Evolutionary conservation across 2,888 invertebrate genomes (phyloP), one percentile per base, ranked within the genome.

Genomic region (Dendrolimus houi): DNA sequence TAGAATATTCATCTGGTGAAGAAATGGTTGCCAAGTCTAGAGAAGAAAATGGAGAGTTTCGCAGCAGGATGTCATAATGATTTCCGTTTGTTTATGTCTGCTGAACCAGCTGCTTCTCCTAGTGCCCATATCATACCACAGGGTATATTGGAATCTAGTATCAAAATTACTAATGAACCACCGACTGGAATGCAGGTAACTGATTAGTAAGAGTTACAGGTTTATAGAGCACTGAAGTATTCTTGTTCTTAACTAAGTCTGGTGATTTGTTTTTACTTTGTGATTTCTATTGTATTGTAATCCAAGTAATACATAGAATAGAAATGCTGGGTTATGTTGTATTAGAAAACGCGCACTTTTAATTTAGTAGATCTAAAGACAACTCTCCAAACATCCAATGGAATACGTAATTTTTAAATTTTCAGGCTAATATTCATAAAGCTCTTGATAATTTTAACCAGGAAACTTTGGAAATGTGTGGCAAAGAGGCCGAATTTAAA

Each of bases 111-210:
- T 0, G 95, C 96, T 8, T 95, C 96, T 0, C 92, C 97, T 0
- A 93, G 96, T 1, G 95, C 96, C 7, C 98, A 98, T 75, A 98
- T 98, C 62, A 98, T 99, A 67, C 99, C 99, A 8, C 96, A 97
- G 92, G 98, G 98, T 0, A 97, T 99, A 61, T 85, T 99, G 56
- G 98, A 99, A 81, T 96, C 97, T 0, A 97, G 98, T 12, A 98
- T 99, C 67, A 99, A 99, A 91, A 98, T 99, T 60, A 98, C 98
- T 6, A 99, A 98, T 76, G 98, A 99, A 82, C 98, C 99, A 0
- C 99, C 99, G 0, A 97, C 98, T 1, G 98, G 98, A 56, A 98
- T 99, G 97, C 92, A 94, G 81, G 91, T 88, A 62, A 42, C 42
- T 29, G 3, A 14, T 54, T 41, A 40, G 53, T 52, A 40, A 9